Evolutionary conservation across 2,113 vertebrate species (phyloP).

Genomic region (Vulpes vulpes): DNA sequence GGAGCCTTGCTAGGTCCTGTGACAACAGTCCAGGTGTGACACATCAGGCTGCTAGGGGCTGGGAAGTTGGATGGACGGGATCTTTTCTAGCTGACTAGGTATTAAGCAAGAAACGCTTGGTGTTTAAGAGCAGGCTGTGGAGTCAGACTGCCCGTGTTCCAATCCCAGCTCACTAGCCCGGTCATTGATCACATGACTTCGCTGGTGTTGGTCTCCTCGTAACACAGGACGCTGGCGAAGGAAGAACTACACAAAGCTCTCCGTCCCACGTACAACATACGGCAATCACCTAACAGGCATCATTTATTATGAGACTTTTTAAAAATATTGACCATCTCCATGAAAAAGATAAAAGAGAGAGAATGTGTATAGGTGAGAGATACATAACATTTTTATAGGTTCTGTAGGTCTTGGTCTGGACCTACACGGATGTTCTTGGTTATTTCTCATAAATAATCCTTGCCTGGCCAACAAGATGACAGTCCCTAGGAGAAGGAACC

Average conservation of each 20-base stretch:
- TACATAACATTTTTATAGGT: not conserved
- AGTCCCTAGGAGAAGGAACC: accelerated
- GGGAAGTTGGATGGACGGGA: not conserved
- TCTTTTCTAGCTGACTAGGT: not conserved
- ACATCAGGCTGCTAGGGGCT: not conserved
- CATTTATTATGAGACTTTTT: not conserved
- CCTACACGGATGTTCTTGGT: accelerated
- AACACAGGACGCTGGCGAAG: not conserved
- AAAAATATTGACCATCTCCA: not conserved
- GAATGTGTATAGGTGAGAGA: not conserved
- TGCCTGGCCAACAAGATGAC: not conserved
- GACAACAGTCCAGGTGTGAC: not conserved
- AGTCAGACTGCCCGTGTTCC: not conserved
- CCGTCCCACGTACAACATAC: not conserved
- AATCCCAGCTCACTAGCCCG: accelerated
- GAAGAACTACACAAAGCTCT: not conserved
- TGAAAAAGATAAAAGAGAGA: not conserved
- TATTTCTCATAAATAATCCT: accelerated
- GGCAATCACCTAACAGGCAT: not conserved
- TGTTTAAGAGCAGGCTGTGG: not conserved
- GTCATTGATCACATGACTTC: not conserved
- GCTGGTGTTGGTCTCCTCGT: accelerated
- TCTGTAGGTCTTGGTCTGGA: not conserved
- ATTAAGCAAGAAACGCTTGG: not conserved
- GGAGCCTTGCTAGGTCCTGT: not conserved